Base-by-base conservation (phyloP, 2,888 invertebrate genomes). In the Halictus ligatus region DNA sequence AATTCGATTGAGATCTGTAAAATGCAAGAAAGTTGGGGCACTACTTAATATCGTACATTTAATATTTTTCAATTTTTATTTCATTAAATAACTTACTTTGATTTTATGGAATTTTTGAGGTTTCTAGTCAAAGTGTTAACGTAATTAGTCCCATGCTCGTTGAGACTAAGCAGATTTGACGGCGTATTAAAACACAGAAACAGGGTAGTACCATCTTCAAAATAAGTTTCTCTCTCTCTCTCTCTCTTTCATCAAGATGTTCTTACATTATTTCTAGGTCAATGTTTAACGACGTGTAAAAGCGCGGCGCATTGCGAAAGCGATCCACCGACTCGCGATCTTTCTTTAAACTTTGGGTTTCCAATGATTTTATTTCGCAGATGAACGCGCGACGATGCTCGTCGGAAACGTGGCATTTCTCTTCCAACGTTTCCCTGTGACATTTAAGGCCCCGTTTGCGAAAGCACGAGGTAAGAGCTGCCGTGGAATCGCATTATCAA, bases 371-470 rank as follows among this genome's bases (percentile, higher is more conserved):
- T 18, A 43, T 25, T 25, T 58, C 12, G 5, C 15, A 21, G 50
- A 54, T 29, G 67, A 46, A 29, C 58, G 21, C 21, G 25, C 75
- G 71, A 29, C 2, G 25, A 29, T 29, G 2, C n/a, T 15, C 50
- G 67, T 79, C 78, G 54, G 29, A 48, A n/a, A 81, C 75, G 69
- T 90, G 83, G 88, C 84, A 86, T 90, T 89, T 88, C 40, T 43
- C 81, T 48, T 50, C 12, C 75, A 82, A 84, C 76, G 82, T 90
- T 88, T 88, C 54, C 82, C 82, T 75, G 12, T 81, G 88, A 35
- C 86, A 89, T 89, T 89, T 90, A 77, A 71, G 1, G n/a, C 71
- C n/a, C 54, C 71, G 29, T 76, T 75, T 75, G 29, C 50, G 13
- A 74, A 58, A n/a, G 10, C 64, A 4, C 5, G 29, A 15, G n/a